Conservation (phyloP, 2,888 invertebrate genomes). For the Stegophylla sp. region DNA sequence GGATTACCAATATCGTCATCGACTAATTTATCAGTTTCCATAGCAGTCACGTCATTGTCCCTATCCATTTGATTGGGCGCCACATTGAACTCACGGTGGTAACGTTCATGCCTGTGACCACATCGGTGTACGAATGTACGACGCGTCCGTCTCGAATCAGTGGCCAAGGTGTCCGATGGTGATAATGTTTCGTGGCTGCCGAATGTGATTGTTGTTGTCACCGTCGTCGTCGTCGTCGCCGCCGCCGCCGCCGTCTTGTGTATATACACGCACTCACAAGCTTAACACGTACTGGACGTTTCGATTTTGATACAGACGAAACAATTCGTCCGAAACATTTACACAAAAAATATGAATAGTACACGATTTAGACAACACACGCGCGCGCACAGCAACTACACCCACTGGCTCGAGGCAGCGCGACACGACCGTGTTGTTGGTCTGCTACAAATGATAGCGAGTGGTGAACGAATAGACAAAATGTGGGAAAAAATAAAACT, state of each 20-base stretch:
- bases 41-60: constrained; percentile 71
- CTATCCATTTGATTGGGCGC: constrained; percentile 56
- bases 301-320: not conserved
- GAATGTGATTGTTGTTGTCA: not conserved
- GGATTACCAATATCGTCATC: constrained; percentile 78
- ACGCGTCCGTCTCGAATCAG: not conserved
- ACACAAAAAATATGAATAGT: not conserved
- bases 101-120: constrained; percentile 34
- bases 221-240: not conserved
- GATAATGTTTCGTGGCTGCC: not conserved
- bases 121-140: not conserved
- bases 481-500: not conserved
- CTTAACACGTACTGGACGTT: not conserved
- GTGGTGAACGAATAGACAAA: not conserved
- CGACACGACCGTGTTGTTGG: constrained; percentile 12
- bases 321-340: not conserved
- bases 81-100: constrained; percentile 33
- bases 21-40: constrained; percentile 91
- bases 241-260: not conserved
- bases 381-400: constrained; percentile 46
- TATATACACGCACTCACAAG: not conserved
- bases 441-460: constrained; percentile 15
- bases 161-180: not conserved
- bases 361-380: not conserved
- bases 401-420: constrained; percentile 40